phyloP scores from a whole-genome alignment of 2,113 vertebrate species.

The Aptenodytes patagonicus region DNA sequence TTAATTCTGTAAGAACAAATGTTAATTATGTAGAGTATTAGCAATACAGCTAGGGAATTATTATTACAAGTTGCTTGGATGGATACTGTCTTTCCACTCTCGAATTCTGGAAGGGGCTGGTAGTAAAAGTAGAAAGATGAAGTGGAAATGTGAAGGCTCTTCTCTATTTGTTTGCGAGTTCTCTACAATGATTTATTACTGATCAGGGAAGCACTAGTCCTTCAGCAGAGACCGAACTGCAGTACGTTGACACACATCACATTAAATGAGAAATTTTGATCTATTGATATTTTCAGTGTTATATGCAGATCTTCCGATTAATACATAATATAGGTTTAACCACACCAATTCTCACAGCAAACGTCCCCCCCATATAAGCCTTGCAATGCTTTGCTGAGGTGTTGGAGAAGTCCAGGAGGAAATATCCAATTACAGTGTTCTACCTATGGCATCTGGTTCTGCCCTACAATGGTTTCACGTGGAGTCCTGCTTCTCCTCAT shows the following conservation, averaged over 20 bases:
- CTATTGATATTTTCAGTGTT: neutral
- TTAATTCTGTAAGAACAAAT: neutral
- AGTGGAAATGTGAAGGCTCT: neutral
- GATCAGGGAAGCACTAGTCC: neutral
- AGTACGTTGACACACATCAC: accelerated
- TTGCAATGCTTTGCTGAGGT: neutral
- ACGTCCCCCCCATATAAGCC: accelerated
- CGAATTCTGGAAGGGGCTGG: neutral
- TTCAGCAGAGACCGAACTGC: neutral
- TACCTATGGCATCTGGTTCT: neutral
- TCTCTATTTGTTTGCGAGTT: neutral
- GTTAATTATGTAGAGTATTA: neutral
- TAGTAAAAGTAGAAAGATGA: neutral
- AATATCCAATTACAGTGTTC: accelerated
- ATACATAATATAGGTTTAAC: neutral
- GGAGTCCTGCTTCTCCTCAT: neutral
- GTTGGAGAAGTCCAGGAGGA: neutral
- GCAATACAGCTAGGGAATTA: neutral
- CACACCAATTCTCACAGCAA: neutral
- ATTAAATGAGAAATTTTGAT: neutral
- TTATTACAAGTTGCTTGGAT: accelerated
- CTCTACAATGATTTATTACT: neutral
- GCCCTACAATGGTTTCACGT: neutral
- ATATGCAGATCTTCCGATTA: neutral
- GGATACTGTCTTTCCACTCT: neutral